Base-by-base conservation (phyloP, 2,888 invertebrate genomes). In the Drosophila anceps region DNA sequence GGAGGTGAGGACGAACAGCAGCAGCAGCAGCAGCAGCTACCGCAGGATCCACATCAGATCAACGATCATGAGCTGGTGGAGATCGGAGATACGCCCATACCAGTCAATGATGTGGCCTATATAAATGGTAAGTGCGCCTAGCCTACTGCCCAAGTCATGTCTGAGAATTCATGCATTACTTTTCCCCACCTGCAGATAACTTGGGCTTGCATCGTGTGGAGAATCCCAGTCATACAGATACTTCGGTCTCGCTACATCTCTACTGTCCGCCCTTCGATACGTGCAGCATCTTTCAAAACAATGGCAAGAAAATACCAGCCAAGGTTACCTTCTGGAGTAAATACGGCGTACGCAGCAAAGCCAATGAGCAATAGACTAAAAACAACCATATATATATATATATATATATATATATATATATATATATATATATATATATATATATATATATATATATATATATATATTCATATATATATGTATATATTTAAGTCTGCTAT, bases 131-230 rank as follows among this genome's bases (percentile, higher is more conserved):
- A 7, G 37, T 20, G 7, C n/a, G 7, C 27, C 39, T 9, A 3
- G 13, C 12, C 3, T 3, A 10, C 5, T 10, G 0, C 9, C 8
- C 10, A 8, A 15, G 8, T 4, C 10, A n/a, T 27, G 29, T 8
- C 6, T 9, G 20, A 31, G 27, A 35, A 4, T 31, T 62, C 7
- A 57, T 31, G 1, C 10, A 4, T 64, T 70, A 20, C 1, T n/a
- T 20, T 48, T 7, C 0, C 2, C 5, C 8, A 20, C n/a, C 92
- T 92, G 4, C 93, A 99, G 99, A 99, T 93, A 96, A 97, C 0
- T 93, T 99, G 80, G 99, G 99, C 0, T 94, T 99, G 15, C 99
- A 99, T 92, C 95, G 99, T 0, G 97, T 99, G 82, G 98, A 98
- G 93, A 99, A 99, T 92, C 95, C 96, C 0, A 98, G 97, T 12